Percentiles rank a stretch among this genome's conserved stretches.
phyloP scores from a whole-genome alignment of 2,888 invertebrate species.

The Caenorhabditis virilis region DNA sequence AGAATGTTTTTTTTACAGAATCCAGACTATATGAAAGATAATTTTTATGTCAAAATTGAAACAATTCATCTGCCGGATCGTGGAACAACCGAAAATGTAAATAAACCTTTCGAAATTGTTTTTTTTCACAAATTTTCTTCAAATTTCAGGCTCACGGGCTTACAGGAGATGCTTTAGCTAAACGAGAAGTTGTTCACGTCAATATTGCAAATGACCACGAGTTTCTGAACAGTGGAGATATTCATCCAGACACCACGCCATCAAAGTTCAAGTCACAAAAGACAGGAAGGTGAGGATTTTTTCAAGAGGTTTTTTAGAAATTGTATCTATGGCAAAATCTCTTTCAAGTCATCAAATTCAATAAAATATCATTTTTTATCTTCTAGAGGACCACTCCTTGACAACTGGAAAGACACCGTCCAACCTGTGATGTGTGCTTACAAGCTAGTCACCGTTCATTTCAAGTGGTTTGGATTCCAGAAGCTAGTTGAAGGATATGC shows the following conservation, averaged over 20 bases:
- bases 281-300: conserved; percentile 77
- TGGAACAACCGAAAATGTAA: conserved; percentile 67
- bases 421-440: conserved; percentile 89
- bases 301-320: too few species aligned
- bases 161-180: conserved; percentile 83
- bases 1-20: conserved; percentile 71
- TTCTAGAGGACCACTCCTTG: conserved; percentile 84
- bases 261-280: conserved; percentile 85
- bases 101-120: conserved; percentile 1
- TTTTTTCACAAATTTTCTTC: conserved; percentile 3
- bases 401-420: conserved; percentile 50
- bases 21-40: conserved; percentile 84
- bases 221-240: conserved; percentile 74
- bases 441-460: conserved; percentile 93
- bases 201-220: conserved; percentile 88
- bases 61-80: conserved; percentile 88
- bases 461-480: conserved; percentile 97
- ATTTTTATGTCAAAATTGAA: conserved; percentile 89
- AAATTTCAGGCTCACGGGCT: conserved; percentile 84
- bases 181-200: conserved; percentile 82
- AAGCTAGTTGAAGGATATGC: conserved; percentile 80
- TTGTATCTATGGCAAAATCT: too few species aligned
- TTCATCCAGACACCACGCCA: conserved; percentile 86
- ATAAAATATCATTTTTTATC: too few species aligned
- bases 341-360: too few species aligned